A percentile compares a stretch with the other conserved stretches of the same genome.
phyloP scores from a whole-genome alignment of 2,888 invertebrate genomes.

The Phaedon cochleariae region DNA sequence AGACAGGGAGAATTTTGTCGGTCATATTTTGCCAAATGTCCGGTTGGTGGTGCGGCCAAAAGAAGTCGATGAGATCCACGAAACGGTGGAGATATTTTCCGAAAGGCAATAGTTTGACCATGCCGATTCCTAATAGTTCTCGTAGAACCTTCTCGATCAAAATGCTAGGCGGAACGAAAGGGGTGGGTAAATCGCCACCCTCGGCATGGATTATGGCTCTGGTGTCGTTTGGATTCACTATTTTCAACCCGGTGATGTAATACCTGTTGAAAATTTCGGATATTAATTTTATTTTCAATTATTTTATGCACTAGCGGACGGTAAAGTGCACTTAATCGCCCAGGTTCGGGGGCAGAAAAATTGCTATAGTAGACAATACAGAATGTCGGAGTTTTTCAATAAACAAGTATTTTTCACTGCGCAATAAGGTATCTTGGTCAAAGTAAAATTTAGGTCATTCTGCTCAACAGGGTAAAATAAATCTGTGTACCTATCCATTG shows the following conservation, averaged over 20 bases:
- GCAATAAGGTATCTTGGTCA: too few relatives aligned
- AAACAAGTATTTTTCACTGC: too few relatives aligned
- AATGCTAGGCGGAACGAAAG: not conserved
- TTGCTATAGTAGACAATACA: too few relatives aligned
- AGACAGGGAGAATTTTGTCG: not conserved
- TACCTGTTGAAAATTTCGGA: too few relatives aligned
- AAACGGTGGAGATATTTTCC: conserved; percentile 1
- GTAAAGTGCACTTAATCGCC: too few relatives aligned
- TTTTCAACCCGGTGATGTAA: conserved; percentile 19
- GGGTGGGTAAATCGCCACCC: not conserved
- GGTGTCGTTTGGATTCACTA: conserved; percentile 10
- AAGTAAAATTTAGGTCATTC: too few relatives aligned
- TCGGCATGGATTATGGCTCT: conserved; percentile 24
- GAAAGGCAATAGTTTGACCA: conserved; percentile 7
- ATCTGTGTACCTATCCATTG: too few relatives aligned
- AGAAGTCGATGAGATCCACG: not conserved
- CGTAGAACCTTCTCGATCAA: not conserved
- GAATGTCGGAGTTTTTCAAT: too few relatives aligned
- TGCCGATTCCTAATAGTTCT: not conserved
- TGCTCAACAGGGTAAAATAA: too few relatives aligned
- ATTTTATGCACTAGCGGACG: too few relatives aligned
- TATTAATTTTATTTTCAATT: too few relatives aligned
- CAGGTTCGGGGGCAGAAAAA: too few relatives aligned
- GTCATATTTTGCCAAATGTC: conserved; percentile 19
- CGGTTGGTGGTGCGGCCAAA: conserved; percentile 17